Evolutionary conservation across 2,888 invertebrate genomes (phyloP).

Genomic region (Ernsta delagoae): DNA sequence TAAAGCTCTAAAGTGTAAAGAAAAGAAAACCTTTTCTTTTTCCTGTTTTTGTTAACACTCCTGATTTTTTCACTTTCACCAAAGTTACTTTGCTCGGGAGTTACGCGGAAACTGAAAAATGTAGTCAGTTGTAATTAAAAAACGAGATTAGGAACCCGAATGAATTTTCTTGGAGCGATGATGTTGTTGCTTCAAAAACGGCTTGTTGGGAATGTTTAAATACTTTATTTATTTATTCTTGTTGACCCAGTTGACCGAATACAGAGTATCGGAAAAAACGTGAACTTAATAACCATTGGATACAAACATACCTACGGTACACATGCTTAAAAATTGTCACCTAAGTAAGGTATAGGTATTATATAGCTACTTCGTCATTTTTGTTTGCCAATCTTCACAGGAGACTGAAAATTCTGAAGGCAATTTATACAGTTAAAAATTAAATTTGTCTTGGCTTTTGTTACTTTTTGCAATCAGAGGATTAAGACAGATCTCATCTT

Average conservation of each 20-base stretch:
- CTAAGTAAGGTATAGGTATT: no score
- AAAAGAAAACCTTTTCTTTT: not conserved
- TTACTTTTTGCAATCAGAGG: no score
- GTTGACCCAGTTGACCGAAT: no score
- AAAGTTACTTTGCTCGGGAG: not conserved
- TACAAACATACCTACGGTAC: no score
- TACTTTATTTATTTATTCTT: no score
- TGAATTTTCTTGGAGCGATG: not conserved
- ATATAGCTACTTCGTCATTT: no score
- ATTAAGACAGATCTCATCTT: conserved; percentile 6
- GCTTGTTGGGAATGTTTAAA: not conserved
- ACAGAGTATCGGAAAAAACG: no score
- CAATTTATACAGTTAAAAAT: not conserved
- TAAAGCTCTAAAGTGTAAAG: not conserved
- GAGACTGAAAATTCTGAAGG: no score
- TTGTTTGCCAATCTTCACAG: no score
- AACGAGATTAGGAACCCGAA: not conserved
- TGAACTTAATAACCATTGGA: no score
- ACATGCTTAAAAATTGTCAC: no score
- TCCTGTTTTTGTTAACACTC: not conserved
- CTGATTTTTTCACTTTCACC: not conserved
- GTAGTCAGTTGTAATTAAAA: conserved; percentile 10
- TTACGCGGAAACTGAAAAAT: not conserved
- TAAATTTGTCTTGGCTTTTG: not conserved
- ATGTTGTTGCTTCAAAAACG: not conserved